Percentiles rank a stretch among this genome's conserved stretches.
These are phyloP conservation scores for Orthonyx spaldingii DNA, from an alignment of 2,113 vertebrate genomes.

Conservation along the genomic window DNA sequence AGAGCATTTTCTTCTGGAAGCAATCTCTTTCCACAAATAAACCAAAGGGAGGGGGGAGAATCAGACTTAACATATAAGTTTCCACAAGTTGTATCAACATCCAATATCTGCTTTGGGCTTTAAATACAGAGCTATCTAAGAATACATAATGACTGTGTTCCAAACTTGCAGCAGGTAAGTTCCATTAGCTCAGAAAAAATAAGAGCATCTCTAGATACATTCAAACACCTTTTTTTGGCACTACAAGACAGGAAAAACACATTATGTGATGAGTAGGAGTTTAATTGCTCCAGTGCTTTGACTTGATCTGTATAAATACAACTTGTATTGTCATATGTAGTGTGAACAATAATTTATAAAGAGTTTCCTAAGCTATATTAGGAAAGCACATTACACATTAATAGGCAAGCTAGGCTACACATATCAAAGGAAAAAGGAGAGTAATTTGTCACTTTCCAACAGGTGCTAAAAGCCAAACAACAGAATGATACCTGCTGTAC, in stretches of 20 bases:
- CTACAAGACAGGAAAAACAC: neutral
- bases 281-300: slow-evolving; percentile 15
- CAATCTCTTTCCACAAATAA: neutral
- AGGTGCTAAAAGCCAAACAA: slow-evolving; percentile 5
- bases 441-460: slow-evolving; percentile 15
- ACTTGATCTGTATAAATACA: slow-evolving; percentile 3
- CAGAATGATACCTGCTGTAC: neutral
- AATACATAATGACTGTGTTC: slow-evolving; percentile 17
- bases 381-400: slow-evolving; percentile 42
- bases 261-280: slow-evolving; percentile 30
- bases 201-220: slow-evolving; percentile 8
- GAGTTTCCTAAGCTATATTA: neutral
- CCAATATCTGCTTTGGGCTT: slow-evolving; percentile 39
- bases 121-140: slow-evolving; percentile 44
- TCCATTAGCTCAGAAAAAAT: slow-evolving; percentile 54
- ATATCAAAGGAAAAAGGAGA: neutral
- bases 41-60: accelerated
- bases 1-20: neutral
- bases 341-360: slow-evolving; percentile 6
- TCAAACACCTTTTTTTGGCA: slow-evolving; percentile 31
- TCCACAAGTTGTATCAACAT: slow-evolving; percentile 11
- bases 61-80: neutral
- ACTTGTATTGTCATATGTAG: neutral
- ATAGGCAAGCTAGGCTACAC: neutral
- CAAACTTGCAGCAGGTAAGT: slow-evolving; percentile 53